Percentiles rank a stretch among this genome's conserved stretches.
Evolutionary conservation across 1,140 invertebrate species (phyloP).

Genomic region (Trypoxylus dichotomus): DNA sequence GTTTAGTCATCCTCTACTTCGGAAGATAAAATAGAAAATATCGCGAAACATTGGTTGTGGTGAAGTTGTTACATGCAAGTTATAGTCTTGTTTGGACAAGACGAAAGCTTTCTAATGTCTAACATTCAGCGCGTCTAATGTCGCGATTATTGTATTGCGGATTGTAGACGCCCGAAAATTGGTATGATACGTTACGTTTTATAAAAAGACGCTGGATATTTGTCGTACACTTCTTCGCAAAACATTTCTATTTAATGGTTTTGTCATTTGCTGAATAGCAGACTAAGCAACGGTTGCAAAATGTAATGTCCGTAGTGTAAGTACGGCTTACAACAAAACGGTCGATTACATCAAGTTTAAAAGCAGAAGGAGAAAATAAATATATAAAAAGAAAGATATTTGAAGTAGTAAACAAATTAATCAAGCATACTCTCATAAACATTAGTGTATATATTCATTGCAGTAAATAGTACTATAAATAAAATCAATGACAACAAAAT

Average conservation of each 20-base stretch:
- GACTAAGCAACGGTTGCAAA: not conserved
- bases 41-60: not conserved
- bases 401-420: too few species aligned
- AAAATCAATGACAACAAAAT: too few species aligned
- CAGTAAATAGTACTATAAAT: too few species aligned
- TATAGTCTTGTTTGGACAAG: not conserved
- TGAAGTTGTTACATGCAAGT: not conserved
- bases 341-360: too few species aligned
- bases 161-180: not conserved
- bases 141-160: not conserved
- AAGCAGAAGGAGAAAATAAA: too few species aligned
- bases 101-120: not conserved
- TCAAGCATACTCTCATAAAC: too few species aligned
- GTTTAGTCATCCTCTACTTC: not conserved
- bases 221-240: not conserved
- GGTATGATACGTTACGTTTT: not conserved
- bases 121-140: not conserved
- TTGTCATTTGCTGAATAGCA: not conserved
- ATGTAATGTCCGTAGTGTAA: too few species aligned
- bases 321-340: too few species aligned
- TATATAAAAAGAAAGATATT: too few species aligned
- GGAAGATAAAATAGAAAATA: not conserved
- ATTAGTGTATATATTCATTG: too few species aligned
- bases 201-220: not conserved
- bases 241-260: not conserved